Base-by-base conservation (phyloP, 2,113 vertebrate species). In the Pipa parva region DNA sequence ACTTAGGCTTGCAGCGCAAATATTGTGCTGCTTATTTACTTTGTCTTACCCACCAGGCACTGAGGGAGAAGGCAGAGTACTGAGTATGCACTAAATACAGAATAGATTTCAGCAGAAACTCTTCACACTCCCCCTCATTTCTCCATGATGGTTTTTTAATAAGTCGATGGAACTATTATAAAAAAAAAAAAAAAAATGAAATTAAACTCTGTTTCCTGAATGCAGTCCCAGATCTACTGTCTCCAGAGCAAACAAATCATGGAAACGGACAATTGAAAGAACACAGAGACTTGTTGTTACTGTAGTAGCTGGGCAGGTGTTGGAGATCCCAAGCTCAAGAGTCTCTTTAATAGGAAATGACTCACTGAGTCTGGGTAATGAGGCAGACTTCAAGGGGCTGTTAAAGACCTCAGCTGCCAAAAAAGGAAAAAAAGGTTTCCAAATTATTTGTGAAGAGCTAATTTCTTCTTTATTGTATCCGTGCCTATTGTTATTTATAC, bases 291-390 rank as follows among this genome's bases (percentile, higher is more conserved):
- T 12, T 48, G 42, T 7, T 60, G 55, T 33, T 36, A 37, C 55
- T 36, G 56, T 28, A 26, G 56, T 26, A 28, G 31, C 25, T n/a
- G 57, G 24, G 46, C 56, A 60, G 56, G 57, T 60, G 56, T 39
- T 24, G 13, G 45, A n/a, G 26, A 28, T 33, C 27, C 25, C 29
- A 22, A 36, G 7, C 17, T 58, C 54, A 26, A 33, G 39, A 33
- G 63, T 59, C 31, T 68, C 42, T 68, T 59, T 18, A 18, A 50
- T 69, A 69, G 65, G 65, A 69, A 69, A 60, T 69, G 65, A 69
- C 46, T 69, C 65, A 63, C 46, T 11, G 31, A 52, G 56, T 60
- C 65, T 60, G 65, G 65, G 52, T 28, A 7, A 37, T 26, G 45
- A 55, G 55, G n/a, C 13, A 25, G n/a, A 29, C 18, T 29, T 28